Conservation (phyloP, 2,113 vertebrate genomes). For the Platichthys flesus region DNA sequence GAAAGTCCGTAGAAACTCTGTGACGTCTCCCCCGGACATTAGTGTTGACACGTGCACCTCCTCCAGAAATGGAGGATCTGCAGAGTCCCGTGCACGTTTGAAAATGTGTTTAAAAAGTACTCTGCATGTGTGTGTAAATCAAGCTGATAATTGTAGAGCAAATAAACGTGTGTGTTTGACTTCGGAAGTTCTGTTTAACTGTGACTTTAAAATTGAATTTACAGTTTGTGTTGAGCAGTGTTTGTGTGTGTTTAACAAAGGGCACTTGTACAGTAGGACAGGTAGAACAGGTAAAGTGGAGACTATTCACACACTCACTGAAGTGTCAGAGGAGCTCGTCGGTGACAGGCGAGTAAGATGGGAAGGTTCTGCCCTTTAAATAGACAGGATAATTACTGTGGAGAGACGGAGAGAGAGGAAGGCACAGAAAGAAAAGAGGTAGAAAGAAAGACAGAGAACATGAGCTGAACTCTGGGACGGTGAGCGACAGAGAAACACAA, state of each 20-base stretch:
- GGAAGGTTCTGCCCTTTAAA: conserved; percentile 75
- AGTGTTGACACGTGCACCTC: too few relatives aligned
- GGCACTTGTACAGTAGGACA: conserved; percentile 57
- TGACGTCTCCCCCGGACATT: too few relatives aligned
- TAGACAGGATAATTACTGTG: conserved; percentile 72
- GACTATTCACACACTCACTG: conserved; percentile 12
- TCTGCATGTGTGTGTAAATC: conserved; percentile 2
- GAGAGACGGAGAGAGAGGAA: conserved; percentile 15
- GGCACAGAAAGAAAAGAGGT: neutral
- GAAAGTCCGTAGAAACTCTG: too few relatives aligned
- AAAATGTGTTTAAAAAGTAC: neutral
- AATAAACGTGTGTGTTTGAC: conserved; percentile 37
- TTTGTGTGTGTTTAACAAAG: conserved; percentile 46
- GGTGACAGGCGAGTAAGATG: conserved; percentile 58
- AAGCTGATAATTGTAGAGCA: conserved; percentile 30
- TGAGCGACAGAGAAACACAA: conserved; percentile 3
- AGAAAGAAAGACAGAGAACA: conserved; percentile 45
- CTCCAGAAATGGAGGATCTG: too few relatives aligned
- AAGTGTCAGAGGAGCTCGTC: conserved; percentile 27
- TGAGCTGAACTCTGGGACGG: conserved; percentile 37
- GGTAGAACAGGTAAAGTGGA: conserved; percentile 70
- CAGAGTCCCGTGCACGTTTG: neutral
- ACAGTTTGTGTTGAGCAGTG: conserved; percentile 14
- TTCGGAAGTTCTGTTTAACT: conserved; percentile 31
- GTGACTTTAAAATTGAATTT: conserved; percentile 11